A percentile compares a stretch with the other conserved stretches of the same genome.
Conservation (phyloP, 1,140 invertebrate species). For the Zeugodacus cucurbitae region DNA sequence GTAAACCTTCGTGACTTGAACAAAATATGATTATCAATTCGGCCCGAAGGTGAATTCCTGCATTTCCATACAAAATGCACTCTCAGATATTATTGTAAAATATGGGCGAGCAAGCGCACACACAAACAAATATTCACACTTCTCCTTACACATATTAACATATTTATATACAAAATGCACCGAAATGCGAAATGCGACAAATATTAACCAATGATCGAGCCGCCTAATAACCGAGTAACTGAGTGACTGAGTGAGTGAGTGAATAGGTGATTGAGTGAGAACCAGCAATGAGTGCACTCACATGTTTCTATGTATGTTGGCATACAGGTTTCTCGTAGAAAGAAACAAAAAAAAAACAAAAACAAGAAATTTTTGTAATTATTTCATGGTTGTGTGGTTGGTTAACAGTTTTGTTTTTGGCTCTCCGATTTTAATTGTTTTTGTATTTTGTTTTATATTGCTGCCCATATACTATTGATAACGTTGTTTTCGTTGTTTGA, state of each 20-base stretch:
- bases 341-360: not conserved
- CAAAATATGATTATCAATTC: conserved; percentile 45
- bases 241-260: not conserved
- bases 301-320: not conserved
- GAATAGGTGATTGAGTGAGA: not conserved
- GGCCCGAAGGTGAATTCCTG: conserved; percentile 19
- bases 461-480: not conserved
- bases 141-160: not conserved
- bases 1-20: conserved; percentile 46
- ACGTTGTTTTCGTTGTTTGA: not conserved
- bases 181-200: not conserved
- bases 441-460: not conserved
- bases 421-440: not conserved
- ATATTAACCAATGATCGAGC: not conserved
- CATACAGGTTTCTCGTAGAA: not conserved
- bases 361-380: not conserved
- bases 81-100: conserved; percentile 21
- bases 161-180: not conserved
- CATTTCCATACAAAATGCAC: conserved; percentile 38
- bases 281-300: not conserved
- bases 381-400: conserved; percentile 9
- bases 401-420: not conserved
- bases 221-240: not conserved
- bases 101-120: not conserved
- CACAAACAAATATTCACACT: not conserved